These are phyloP conservation scores for Chloromyia formosa DNA, from an alignment of 2,888 invertebrate genomes.

Conservation along the genomic window DNA sequence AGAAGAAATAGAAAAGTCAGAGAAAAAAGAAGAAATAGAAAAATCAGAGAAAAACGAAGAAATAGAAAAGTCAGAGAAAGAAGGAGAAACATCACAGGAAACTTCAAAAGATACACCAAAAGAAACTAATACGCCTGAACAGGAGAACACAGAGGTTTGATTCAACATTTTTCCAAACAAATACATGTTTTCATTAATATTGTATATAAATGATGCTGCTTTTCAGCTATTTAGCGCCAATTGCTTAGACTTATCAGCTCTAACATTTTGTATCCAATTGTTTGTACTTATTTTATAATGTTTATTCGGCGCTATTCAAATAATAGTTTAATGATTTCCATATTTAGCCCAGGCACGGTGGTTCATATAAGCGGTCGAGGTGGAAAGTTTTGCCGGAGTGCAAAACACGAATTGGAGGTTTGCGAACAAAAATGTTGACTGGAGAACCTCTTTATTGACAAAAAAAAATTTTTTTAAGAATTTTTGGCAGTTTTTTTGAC, in stretches of 20 bases:
- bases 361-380: no score
- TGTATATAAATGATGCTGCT: not conserved
- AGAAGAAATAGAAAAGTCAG: not conserved
- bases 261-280: not conserved
- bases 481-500: no score
- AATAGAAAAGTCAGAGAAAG: not conserved
- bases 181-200: not conserved
- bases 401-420: no score
- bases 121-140: conserved; percentile 41
- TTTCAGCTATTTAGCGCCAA: conserved; percentile 1
- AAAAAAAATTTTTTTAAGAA: no score
- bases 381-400: no score
- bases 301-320: no score
- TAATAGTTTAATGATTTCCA: no score
- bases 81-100: not conserved
- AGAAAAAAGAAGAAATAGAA: conserved; percentile 37
- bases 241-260: not conserved
- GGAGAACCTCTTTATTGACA: no score
- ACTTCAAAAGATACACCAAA: conserved; percentile 11
- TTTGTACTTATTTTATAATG: no score
- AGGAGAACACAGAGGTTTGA: conserved; percentile 50
- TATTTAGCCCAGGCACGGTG: no score
- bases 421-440: no score
- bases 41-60: conserved; percentile 16
- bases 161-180: not conserved